Evolutionary conservation across 2,113 vertebrate species (phyloP), one percentile per base, ranked within the genome.

Genomic region (Pterocles burchelli): DNA sequence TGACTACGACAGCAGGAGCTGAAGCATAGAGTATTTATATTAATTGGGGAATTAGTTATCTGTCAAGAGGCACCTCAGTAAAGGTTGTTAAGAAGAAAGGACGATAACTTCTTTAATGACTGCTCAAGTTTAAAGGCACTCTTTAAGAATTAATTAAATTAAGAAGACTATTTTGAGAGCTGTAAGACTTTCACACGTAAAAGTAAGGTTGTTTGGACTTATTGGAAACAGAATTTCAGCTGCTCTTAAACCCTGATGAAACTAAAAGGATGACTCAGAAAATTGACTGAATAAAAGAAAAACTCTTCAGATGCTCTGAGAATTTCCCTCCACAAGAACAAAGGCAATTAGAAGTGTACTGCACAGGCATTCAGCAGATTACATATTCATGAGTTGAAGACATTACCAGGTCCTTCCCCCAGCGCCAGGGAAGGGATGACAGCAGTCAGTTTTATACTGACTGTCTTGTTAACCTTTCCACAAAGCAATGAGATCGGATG

Each of bases 131-230:
- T 93, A 94, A 94, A 96, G 88, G 77, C 48, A 1, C 41, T 85
- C 65, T 93, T 93, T 68, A 68, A 78, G 93, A 91, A 93, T 95
- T 95, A 96, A 94, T 93, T 94, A 52, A 93, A 93, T 95, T 87
- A 92, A 92, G 71, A 36, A 48, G 61, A 77, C 70, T 90, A 6
- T 96, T 93, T 90, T 75, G 92, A 90, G 95, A 68, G 66, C 88
- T 43, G 62, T 61, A 36, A 90, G 88, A 41, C 51, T 94, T 93
- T 66, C 65, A 2, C 29, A 58, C 34, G 58, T 90, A 46, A 93
- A 94, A 95, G 68, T 26, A 73, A 90, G 45, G 79, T 48, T 72
- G 34, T 36, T 89, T 68, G 65, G 73, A 49, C 68, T 68, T 84
- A 75, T 2, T 87, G 16, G 70, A 81, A 90, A 45, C 17, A 33